Percentiles rank a stretch among this genome's conserved stretches.
These are phyloP conservation scores for Ciona savignyi DNA, from an alignment of 23 tunicate species.

Conservation along the genomic window DNA sequence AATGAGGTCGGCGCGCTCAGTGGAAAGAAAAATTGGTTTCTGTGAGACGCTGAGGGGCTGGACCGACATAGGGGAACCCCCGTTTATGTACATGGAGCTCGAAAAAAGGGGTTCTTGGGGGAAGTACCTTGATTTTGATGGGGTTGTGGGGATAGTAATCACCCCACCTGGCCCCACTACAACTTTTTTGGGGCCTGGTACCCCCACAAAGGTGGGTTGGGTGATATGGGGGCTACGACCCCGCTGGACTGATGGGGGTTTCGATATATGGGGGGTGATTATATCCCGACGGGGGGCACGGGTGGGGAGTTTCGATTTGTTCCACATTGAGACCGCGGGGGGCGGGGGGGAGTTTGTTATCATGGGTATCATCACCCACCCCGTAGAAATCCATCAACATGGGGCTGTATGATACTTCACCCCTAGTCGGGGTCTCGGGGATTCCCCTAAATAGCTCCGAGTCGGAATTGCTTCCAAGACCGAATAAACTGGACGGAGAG, in stretches of 20 bases:
- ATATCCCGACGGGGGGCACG: constrained; percentile 22
- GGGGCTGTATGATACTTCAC: not conserved
- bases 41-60: constrained; percentile 48
- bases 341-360: constrained; percentile 13
- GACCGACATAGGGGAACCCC: constrained; percentile 7
- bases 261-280: constrained; percentile 55
- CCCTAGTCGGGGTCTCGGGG: constrained; percentile 2
- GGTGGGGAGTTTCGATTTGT: constrained; percentile 21
- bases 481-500: constrained; percentile 2
- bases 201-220: constrained; percentile 12
- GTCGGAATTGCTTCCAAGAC: constrained; percentile 12
- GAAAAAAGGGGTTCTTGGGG: not conserved
- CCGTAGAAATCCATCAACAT: not conserved
- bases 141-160: constrained; percentile 24
- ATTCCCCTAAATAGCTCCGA: constrained; percentile 5
- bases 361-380: constrained; percentile 1
- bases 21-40: constrained; percentile 29
- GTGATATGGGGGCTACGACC: constrained; percentile 27
- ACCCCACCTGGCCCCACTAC: constrained; percentile 37
- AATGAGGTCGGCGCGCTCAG: constrained; percentile 3
- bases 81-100: not conserved
- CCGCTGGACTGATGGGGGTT: constrained; percentile 51
- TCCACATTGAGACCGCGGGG: not conserved
- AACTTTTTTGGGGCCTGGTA: constrained; percentile 11
- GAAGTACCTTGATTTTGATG: not conserved